These are phyloP conservation scores for Miltochrista miniata DNA, from an alignment of 2,888 invertebrate genomes.

Conservation along the genomic window DNA sequence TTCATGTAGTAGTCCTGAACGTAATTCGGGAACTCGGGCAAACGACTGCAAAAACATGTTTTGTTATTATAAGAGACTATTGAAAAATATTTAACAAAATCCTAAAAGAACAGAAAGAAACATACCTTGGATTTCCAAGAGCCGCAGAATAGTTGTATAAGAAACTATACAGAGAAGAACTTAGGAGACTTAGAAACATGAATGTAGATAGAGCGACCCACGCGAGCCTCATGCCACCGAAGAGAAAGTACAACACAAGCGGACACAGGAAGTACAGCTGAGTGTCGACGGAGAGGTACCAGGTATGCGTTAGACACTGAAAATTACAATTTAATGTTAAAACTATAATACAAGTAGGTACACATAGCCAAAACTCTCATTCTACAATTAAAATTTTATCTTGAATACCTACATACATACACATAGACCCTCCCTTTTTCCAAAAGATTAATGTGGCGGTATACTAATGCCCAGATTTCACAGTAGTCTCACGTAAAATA, in stretches of 20 bases:
- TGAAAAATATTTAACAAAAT: not conserved
- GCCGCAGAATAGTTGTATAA: slow-evolving; percentile 57
- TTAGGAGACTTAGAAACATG: slow-evolving; percentile 42
- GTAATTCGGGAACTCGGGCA: slow-evolving; percentile 34
- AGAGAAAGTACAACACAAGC: slow-evolving; percentile 49
- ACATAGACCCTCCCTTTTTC: no score
- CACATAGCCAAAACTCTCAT: no score
- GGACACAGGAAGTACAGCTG: slow-evolving; percentile 58
- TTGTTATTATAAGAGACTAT: not conserved
- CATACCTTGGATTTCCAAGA: slow-evolving; percentile 64
- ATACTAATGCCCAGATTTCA: no score
- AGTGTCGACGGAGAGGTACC: slow-evolving; percentile 63
- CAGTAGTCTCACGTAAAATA: no score
- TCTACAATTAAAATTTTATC: no score
- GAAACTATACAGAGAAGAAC: slow-evolving; percentile 54
- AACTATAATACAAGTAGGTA: not conserved
- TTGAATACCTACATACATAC: no score
- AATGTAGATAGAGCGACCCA: slow-evolving; percentile 42
- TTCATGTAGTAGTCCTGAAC: slow-evolving; percentile 52
- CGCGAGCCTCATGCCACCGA: slow-evolving; percentile 42
- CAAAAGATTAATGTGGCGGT: no score
- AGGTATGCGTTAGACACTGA: slow-evolving; percentile 58
- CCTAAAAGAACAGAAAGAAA: not conserved
- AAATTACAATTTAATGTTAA: not conserved
- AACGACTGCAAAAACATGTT: slow-evolving; percentile 30